Evolutionary conservation across 2,888 invertebrate species (phyloP).

Genomic region (Pristionchus japonicus): DNA sequence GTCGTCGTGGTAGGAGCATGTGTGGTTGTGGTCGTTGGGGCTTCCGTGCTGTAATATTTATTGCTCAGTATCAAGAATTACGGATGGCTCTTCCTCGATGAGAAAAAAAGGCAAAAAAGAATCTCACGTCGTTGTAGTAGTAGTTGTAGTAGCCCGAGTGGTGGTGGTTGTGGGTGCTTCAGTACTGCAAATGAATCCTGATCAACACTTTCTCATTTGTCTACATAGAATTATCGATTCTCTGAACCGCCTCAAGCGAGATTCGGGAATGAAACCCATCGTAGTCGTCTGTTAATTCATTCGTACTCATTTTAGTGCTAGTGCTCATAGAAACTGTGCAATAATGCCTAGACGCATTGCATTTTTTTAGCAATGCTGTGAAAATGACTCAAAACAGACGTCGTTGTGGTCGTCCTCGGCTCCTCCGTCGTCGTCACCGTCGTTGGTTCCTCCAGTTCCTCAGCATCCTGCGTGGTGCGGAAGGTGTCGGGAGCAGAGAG

Average conservation of each 20-base stretch:
- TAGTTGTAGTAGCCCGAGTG: not conserved
- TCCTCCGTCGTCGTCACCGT: constrained; percentile 4
- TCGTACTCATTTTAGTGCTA: too few relatives aligned
- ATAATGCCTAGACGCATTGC: too few relatives aligned
- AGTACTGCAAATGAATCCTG: not conserved
- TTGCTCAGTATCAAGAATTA: not conserved
- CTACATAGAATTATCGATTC: too few relatives aligned
- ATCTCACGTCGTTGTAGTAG: not conserved
- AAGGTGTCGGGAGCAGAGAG: not conserved
- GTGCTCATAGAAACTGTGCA: too few relatives aligned
- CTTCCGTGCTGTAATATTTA: not conserved
- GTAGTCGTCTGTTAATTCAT: too few relatives aligned
- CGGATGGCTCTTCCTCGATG: too few relatives aligned
- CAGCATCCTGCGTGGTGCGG: not conserved
- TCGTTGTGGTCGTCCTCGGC: not conserved
- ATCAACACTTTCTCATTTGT: too few relatives aligned
- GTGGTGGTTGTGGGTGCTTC: not conserved
- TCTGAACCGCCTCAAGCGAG: too few relatives aligned
- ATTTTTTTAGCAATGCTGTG: too few relatives aligned
- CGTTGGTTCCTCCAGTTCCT: not conserved
- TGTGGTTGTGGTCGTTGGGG: not conserved
- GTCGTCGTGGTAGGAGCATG: not conserved
- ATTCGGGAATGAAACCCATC: too few relatives aligned
- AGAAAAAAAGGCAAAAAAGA: too few relatives aligned
- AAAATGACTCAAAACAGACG: too few relatives aligned